Percentiles rank a stretch among this genome's conserved stretches.
Evolutionary conservation across 2,113 vertebrate species (phyloP).

Genomic region (Lipotes vexillifer): DNA sequence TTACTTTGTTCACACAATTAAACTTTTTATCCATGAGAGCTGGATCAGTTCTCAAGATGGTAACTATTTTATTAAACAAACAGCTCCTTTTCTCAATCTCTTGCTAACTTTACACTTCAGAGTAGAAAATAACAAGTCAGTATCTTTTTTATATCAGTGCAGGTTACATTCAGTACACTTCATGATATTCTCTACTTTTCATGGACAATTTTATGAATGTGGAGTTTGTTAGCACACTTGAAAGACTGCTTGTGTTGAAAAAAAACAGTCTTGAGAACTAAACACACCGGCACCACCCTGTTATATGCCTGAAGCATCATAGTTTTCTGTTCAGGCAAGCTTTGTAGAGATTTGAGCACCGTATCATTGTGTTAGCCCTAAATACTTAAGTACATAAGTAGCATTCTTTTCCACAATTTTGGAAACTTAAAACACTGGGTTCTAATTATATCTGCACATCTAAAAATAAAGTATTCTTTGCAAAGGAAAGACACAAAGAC

Average conservation of each 20-base stretch:
- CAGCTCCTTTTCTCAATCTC: not conserved
- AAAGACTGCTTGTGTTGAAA: not conserved
- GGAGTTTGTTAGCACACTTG: not conserved
- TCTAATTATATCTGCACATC: not conserved
- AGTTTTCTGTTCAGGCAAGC: not conserved
- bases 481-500: not conserved
- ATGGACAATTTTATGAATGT: not conserved
- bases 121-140: not conserved
- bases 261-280: not conserved
- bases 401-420: not conserved
- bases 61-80: slow-evolving; percentile 8
- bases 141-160: not conserved
- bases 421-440: not conserved
- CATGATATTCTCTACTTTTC: not conserved
- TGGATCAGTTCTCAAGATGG: not conserved
- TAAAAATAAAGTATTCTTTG: not conserved
- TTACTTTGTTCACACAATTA: not conserved
- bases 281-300: not conserved
- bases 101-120: not conserved
- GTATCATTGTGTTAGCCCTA: not conserved
- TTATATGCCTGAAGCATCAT: not conserved
- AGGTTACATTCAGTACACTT: not conserved
- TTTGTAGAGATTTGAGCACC: not conserved
- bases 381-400: not conserved
- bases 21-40: not conserved